A percentile compares a stretch with the other conserved stretches of the same genome.
These are phyloP conservation scores for Brachypterus glaber DNA, from an alignment of 2,888 invertebrate genomes.

Conservation along the genomic window DNA sequence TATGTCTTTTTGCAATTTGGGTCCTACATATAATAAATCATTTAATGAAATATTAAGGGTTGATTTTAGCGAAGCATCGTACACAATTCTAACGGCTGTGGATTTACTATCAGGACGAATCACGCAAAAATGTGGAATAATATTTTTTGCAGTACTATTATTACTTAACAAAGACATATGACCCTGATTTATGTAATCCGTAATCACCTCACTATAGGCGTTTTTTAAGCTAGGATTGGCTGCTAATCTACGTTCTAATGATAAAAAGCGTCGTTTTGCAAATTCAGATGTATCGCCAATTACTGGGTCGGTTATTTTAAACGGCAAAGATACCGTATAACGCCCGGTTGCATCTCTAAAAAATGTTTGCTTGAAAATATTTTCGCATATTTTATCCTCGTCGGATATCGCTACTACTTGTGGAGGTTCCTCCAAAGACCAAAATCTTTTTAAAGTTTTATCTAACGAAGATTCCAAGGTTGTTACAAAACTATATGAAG, in stretches of 20 bases:
- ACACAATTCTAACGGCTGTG: not conserved
- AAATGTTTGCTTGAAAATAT: constrained; percentile 1
- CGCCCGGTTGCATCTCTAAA: not conserved
- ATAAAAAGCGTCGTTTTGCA: not conserved
- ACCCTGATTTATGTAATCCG: constrained; percentile 1
- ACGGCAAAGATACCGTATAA: constrained; percentile 2
- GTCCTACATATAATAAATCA: not conserved
- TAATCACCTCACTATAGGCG: not conserved
- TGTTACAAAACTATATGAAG: not conserved
- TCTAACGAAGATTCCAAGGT: not conserved
- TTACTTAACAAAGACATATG: constrained; percentile 1
- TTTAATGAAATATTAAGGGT: not conserved
- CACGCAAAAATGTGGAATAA: not conserved
- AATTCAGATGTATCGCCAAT: not conserved
- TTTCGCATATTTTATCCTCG: constrained; percentile 1
- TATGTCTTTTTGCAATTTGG: not conserved
- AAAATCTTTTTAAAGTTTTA: not conserved
- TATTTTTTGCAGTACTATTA: not conserved
- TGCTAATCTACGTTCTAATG: no score
- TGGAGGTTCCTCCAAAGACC: not conserved
- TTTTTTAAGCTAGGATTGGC: not conserved
- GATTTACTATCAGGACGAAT: not conserved
- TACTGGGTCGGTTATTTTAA: not conserved
- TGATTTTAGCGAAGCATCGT: not conserved
- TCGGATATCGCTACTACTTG: not conserved